Evolutionary conservation across 2,888 invertebrate genomes (phyloP), one percentile per base, ranked within the genome.

Genomic region (Leucophenga maculata): DNA sequence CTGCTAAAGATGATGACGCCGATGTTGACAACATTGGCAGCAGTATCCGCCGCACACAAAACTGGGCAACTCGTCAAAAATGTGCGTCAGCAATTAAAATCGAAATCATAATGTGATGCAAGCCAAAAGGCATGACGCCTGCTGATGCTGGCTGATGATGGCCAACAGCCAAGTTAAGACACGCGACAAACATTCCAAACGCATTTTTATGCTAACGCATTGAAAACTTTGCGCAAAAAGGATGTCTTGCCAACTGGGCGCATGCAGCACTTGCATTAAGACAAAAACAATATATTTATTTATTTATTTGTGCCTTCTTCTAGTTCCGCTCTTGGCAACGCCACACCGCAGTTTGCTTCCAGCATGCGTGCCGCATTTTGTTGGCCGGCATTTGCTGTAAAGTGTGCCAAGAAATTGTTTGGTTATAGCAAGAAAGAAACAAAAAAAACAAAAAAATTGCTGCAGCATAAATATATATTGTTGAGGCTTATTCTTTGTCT

Each of bases 31-130:
- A 54, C 65, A 32, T 50, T 65, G 65, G 65, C 65, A 67, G 22
- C 65, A 16, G 31, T 16, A n/a, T 9, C 46, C 46, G 46, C 46
- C 46, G 26, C 59, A 59, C 14, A 60, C 39, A 26, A 76, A 75
- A 80, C 80, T 86, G 84, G 85, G 85, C 86, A 86, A 77, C 78
- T 82, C 84, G 81, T 85, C 85, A 84, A 85, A 83, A 83, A 78
- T 82, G 81, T 85, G 84, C 84, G 85, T 85, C 82, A 82, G 79
- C 85, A 85, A 85, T 85, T 82, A 82, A 84, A 79, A 78, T 39
- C 18, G 46, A 65, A 65, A 65, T 81, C 83, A 77, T 82, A 84
- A 82, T 77, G 76, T 77, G 80, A 79, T 75, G 75, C 71, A 79
- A 74, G 74, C 76, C 75, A 75, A 71, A 72, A 72, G 73, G 71